Conservation (phyloP, 2,888 invertebrate genomes). For the Anoplius nigerrimus region DNA sequence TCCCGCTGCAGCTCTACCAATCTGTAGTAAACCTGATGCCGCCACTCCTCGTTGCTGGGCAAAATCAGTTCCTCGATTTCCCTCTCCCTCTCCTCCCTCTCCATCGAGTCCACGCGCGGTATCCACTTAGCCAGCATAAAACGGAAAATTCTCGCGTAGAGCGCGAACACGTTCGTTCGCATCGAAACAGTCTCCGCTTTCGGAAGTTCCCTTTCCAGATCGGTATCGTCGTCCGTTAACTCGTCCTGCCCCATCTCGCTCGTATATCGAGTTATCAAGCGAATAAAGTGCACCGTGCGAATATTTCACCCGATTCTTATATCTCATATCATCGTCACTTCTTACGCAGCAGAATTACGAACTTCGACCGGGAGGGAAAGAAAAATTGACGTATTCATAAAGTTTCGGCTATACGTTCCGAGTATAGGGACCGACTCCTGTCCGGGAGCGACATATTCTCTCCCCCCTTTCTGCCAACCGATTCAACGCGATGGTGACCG, state of each 20-base stretch:
- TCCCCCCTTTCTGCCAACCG: background rate
- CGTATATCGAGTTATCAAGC: too few relatives aligned
- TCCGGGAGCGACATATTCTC: conserved; percentile 5
- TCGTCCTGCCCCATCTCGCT: background rate
- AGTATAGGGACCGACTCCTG: too few relatives aligned
- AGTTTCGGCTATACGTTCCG: too few relatives aligned
- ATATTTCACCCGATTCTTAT: too few relatives aligned
- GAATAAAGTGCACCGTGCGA: background rate
- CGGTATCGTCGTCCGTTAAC: background rate
- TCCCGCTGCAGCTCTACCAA: conserved; percentile 81
- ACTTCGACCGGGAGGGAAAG: too few relatives aligned
- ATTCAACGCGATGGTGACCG: conserved; percentile 1
- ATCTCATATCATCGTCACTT: too few relatives aligned
- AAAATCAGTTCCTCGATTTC: conserved; percentile 79
- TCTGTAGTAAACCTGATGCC: conserved; percentile 82
- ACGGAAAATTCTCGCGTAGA: conserved; percentile 82
- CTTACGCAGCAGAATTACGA: too few relatives aligned
- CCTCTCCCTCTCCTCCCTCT: conserved; percentile 53
- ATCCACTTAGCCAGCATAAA: conserved; percentile 77
- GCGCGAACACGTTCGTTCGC: conserved; percentile 79
- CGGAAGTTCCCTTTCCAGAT: background rate
- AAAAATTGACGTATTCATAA: too few relatives aligned
- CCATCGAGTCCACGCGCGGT: conserved; percentile 28
- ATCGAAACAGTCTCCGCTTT: too few relatives aligned
- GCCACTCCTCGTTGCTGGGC: conserved; percentile 83